phyloP scores from a whole-genome alignment of 2,797 vertebrate species.

The Euphonia xanthogaster region DNA sequence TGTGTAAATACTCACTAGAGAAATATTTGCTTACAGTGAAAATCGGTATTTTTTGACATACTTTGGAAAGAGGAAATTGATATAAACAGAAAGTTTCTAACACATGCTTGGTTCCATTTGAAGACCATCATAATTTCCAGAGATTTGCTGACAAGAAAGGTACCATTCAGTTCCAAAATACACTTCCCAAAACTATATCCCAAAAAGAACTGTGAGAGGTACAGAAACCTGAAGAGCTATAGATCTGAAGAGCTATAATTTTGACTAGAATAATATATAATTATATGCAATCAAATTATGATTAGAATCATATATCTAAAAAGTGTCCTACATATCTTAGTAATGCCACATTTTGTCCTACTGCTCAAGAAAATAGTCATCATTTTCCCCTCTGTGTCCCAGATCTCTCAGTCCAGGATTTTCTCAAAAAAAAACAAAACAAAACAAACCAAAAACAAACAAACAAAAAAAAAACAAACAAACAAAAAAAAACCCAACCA shows the following conservation, averaged over 20 bases:
- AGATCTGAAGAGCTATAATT: background rate
- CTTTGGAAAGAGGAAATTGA: background rate
- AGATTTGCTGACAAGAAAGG: background rate
- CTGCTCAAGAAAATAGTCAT: background rate
- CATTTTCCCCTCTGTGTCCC: fast-evolving
- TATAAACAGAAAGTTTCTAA: background rate
- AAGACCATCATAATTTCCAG: background rate
- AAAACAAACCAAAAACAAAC: too few relatives aligned
- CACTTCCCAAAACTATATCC: background rate
- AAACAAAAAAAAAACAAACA: too few relatives aligned
- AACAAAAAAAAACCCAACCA: background rate
- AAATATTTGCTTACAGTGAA: background rate
- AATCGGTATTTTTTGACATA: fast-evolving
- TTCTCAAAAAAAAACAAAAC: background rate
- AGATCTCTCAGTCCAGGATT: background rate
- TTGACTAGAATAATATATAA: background rate
- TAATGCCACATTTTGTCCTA: background rate
- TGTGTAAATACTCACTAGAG: background rate
- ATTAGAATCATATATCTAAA: background rate
- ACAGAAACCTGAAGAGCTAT: background rate
- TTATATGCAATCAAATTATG: background rate
- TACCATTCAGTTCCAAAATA: background rate
- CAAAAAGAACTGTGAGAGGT: background rate
- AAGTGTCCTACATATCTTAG: background rate
- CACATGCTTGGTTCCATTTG: background rate